Base-by-base conservation (phyloP, 2,113 vertebrate genomes). In the Alouatta palliata region DNA sequence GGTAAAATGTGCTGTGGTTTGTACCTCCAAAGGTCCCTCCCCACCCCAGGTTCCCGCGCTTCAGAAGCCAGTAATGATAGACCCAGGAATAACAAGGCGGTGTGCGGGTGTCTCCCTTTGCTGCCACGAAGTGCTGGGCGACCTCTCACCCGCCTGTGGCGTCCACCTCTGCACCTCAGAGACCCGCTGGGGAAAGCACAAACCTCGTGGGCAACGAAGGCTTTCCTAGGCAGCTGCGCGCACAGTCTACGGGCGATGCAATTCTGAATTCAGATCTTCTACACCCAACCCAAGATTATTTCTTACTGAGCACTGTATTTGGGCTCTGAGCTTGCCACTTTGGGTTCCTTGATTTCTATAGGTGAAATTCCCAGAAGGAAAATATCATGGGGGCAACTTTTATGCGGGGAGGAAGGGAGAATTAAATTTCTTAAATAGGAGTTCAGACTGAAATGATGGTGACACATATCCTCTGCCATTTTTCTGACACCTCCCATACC, bases 331-430 rank as follows among this genome's bases (percentile, higher is more conserved):
- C 16, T 91, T 58, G 16, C 61, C 35, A 23, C 27, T 58, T 96
- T 71, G 40, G 21, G 49, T 80, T 89, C 83, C 17, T 61, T 84
- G 49, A 56, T 91, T 91, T 95, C 27, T 84, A 87, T 81, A 92
- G 56, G 30, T 84, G 45, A 77, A 94, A 87, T 73, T 85, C 23
- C 71, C 75, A 64, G 82, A 95, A 86, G 79, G 70, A 86, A 94
- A 76, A 83, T 68, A 82, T 92, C 19, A 61, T 3, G 9, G 70
- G 70, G 52, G 66, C 43, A 40, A 80, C 1, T 5, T 87, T 91
- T 52, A 32, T 25, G 43, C 30, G 68, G 58, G n/a, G 12, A 81
- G 25, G n/a, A 73, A 82, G 32, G 52, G 82, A 49, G 94, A 70
- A 70, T 94, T 85, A 30, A 20, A 43, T 90, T 76, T 47, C 73